phyloP scores from a whole-genome alignment of 2,888 invertebrate species.

The Sclerodermus sp. region DNA sequence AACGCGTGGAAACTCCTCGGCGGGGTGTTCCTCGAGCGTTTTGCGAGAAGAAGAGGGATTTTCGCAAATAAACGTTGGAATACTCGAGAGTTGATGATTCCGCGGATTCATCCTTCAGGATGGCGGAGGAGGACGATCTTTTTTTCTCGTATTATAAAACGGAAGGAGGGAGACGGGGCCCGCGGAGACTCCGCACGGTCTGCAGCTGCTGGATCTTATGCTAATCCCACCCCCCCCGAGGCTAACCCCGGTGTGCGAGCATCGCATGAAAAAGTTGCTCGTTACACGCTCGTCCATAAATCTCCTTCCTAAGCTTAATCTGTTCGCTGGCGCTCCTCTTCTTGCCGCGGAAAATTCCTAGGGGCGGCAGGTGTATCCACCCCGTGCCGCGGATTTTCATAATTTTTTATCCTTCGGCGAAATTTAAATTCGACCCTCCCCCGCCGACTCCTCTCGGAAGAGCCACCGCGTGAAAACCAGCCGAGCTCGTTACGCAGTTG shows the following conservation, averaged over 20 bases:
- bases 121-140: no score
- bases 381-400: conserved; percentile 42
- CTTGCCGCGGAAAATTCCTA: conserved; percentile 34
- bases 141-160: no score
- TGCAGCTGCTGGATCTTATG: conserved; percentile 54
- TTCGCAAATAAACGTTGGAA: no score
- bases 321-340: conserved; percentile 36
- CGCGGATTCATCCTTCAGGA: no score
- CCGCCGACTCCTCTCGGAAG: no score
- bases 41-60: no score
- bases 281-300: conserved; percentile 52
- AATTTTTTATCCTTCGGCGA: conserved; percentile 39
- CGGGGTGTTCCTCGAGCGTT: no score
- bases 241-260: conserved; percentile 40
- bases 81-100: no score
- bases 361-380: conserved; percentile 39
- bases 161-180: conserved; percentile 3
- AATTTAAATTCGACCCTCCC: conserved; percentile 17
- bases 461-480: no score
- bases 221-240: conserved; percentile 48
- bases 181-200: conserved; percentile 22
- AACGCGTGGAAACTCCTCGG: no score
- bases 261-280: conserved; percentile 50
- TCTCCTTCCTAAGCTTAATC: conserved; percentile 53
- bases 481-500: no score